Base-by-base conservation (phyloP, 2,113 vertebrate genomes). In the Pseudopipra pipra region DNA sequence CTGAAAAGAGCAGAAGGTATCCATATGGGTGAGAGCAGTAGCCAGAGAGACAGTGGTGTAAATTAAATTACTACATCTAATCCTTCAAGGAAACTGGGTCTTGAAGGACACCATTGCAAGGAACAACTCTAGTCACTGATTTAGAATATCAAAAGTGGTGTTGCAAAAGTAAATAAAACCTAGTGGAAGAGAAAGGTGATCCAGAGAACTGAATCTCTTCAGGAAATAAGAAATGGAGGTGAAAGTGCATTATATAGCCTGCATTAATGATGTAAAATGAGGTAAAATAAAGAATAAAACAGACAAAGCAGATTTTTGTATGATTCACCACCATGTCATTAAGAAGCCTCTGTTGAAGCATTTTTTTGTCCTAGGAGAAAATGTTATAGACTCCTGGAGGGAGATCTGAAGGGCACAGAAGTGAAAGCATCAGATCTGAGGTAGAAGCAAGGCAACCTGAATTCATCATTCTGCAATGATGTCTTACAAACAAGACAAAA, bases 1-100 rank as follows among this genome's bases (percentile, higher is more conserved):
- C 88, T 95, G 90, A 62, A 88, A 88, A 77, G 83, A 97, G 73
- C 91, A 95, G 94, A 95, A 93, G 79, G 76, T 84, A 74, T 20
- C 72, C 92, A 89, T 93, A 90, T 63, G 92, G 72, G 73, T 80
- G 89, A 87, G 72, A 84, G 75, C 65, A 81, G 68, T 55, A 91
- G 91, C 55, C 88, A 92, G 93, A 90, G 59, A 96, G 63, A 63
- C 30, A 46, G 51, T 43, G 33, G 55, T 71, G 76, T 86, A 87
- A 95, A 93, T 86, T 81, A 93, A 95, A 83, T n/a, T 33, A 27
- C 75, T 88, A 18, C n/a, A 63, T 55, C 43, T 47, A 86, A 56
- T 70, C 52, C 51, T 88, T 74, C 63, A 90, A 84, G 61, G 52
- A 90, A 86, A 55, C 33, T 18, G 24, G 12, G 43, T 71, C 46